Conservation (phyloP, 2,888 invertebrate genomes). For the Arge pagana region DNA sequence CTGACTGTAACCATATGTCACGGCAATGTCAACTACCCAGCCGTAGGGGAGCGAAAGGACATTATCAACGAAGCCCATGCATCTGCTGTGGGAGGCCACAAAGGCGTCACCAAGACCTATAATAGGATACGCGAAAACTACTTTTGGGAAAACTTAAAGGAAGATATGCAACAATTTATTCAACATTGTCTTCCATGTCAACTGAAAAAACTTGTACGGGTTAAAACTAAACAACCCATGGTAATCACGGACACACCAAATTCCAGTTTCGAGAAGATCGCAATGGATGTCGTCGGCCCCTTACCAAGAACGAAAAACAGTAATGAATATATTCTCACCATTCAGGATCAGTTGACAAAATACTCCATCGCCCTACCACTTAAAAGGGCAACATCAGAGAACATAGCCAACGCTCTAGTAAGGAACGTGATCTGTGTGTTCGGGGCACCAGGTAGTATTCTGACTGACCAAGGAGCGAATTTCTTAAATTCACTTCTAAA, state of each 20-base stretch:
- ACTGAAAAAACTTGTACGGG: constrained; percentile 18
- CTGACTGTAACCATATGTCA: too few relatives aligned
- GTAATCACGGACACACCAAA: constrained; percentile 24
- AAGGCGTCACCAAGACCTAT: constrained; percentile 23
- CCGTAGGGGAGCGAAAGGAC: neutral
- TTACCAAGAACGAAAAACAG: constrained; percentile 3
- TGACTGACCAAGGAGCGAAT: too few relatives aligned
- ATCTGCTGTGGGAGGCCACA: constrained; percentile 22
- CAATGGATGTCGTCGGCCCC: constrained; percentile 27
- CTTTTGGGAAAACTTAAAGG: constrained; percentile 11
- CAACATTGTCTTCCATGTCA: constrained; percentile 22
- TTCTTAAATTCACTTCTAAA: too few relatives aligned
- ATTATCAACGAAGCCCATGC: constrained; percentile 15
- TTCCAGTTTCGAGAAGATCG: constrained; percentile 22
- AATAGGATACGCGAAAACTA: constrained; percentile 15
- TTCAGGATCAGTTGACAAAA: constrained; percentile 13
- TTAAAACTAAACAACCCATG: constrained; percentile 28
- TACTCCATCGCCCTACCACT: constrained; percentile 9
- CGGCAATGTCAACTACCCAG: neutral
- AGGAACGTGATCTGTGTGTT: neutral
- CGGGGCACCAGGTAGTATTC: too few relatives aligned
- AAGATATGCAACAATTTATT: constrained; percentile 22
- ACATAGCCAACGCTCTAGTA: constrained; percentile 3
- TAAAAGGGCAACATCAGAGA: neutral
- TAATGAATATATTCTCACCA: constrained; percentile 13